Evolutionary conservation across 2,797 vertebrate genomes (phyloP).

Genomic region (Telmatherina bonti): DNA sequence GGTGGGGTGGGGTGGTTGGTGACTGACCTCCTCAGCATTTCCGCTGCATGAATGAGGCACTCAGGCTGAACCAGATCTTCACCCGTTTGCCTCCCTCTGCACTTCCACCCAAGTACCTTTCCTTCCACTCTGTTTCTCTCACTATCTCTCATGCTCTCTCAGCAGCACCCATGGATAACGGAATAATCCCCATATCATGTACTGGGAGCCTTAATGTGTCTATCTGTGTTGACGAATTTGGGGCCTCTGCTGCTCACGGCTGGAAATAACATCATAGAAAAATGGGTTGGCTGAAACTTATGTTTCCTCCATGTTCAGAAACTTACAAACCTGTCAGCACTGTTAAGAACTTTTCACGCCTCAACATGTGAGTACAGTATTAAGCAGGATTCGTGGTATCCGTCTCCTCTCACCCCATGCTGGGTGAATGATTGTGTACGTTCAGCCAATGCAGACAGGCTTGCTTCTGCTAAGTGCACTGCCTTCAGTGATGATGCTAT

Average conservation of each 20-base stretch:
- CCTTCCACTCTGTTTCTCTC: constrained; percentile 27
- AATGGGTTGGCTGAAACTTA: constrained; percentile 16
- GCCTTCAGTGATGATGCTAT: background rate
- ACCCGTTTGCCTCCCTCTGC: constrained; percentile 61
- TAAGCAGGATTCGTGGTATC: constrained; percentile 1
- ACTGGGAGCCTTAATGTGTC: constrained; percentile 32
- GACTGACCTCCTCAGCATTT: constrained; percentile 79
- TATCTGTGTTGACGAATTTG: constrained; percentile 25
- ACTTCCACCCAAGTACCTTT: constrained; percentile 47
- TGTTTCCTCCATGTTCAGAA: background rate
- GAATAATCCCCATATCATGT: constrained; percentile 47
- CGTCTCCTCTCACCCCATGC: background rate
- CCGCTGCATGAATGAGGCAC: constrained; percentile 66
- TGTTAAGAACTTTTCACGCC: constrained; percentile 8
- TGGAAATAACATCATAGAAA: constrained; percentile 30
- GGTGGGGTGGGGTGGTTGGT: constrained; percentile 30
- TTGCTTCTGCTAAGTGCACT: background rate
- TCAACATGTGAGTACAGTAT: constrained; percentile 7
- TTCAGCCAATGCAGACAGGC: background rate
- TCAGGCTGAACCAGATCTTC: constrained; percentile 76
- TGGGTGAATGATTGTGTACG: background rate
- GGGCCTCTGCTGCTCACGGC: constrained; percentile 26
- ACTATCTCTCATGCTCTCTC: constrained; percentile 43
- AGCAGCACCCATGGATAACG: constrained; percentile 47
- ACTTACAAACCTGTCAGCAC: constrained; percentile 15